Evolutionary conservation across 2,797 vertebrate species (phyloP), one percentile per base, ranked within the genome.

Genomic region (Gastrophryne carolinensis): DNA sequence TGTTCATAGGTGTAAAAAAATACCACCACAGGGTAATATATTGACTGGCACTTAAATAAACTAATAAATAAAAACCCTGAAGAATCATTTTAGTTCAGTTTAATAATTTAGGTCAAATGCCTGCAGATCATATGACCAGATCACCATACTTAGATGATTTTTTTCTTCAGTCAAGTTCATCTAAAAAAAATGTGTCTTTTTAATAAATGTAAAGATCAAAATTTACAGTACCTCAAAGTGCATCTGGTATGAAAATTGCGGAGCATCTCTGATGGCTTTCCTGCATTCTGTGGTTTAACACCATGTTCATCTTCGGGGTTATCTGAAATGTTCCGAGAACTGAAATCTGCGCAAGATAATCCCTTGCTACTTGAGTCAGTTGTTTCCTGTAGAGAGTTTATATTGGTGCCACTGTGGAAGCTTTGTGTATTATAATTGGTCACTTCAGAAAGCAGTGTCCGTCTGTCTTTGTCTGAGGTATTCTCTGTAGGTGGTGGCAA

Each of bases 401-500:
- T 4, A 35, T 21, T 13, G 11, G 47, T 27, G 9, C 21, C 19
- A 50, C 24, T 52, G 17, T 62, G 50, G 30, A 19, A 24, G 17
- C 34, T 44, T 32, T 39, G 61, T 52, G 39, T 26, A 13, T 1
- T 15, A 21, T 23, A 1, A 37, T 9, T 27, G 8, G 37, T 15
- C 17, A 47, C 3, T 5, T 50, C 29, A 1, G 15, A 1, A 1
- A 54, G 47, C 12, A 19, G n/a, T 13, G 12, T 27, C 21, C 32
- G 19, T 10, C 21, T 27, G 12, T n/a, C 21, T n/a, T 50, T 5
- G 11, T 34, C 26, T n/a, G 23, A 1, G 57, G 64, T 1, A 3
- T 11, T 64, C 19, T 62, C 11, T 0, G 76, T 1, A 0, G 35
- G 0, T 0, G 75, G 35, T 0, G 34, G 50, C 4, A 39, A 0